phyloP scores from a whole-genome alignment of 2,113 vertebrate genomes.

The Spea multiplicata region DNA sequence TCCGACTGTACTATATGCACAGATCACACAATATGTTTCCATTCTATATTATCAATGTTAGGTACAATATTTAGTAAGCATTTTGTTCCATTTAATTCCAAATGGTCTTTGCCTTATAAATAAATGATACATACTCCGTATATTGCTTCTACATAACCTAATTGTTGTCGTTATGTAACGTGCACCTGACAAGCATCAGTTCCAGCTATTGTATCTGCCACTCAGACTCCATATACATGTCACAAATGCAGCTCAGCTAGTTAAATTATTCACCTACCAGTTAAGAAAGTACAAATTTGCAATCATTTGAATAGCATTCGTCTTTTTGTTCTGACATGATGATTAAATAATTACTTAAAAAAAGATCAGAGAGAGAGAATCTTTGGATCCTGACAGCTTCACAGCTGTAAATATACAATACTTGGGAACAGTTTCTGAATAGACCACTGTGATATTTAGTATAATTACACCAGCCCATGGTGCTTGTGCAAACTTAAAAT shows the following conservation, averaged over 20 bases:
- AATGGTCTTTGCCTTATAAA: no score
- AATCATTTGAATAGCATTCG: constrained; percentile 9
- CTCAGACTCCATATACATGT: background rate
- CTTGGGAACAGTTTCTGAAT: background rate
- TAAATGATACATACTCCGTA: no score
- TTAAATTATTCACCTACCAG: constrained; percentile 3
- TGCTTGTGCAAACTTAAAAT: no score
- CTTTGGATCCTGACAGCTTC: background rate
- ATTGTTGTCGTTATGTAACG: background rate
- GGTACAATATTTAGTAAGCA: no score
- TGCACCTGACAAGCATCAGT: background rate
- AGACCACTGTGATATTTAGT: no score
- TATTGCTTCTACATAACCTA: no score
- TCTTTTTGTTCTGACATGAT: background rate
- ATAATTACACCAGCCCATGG: no score
- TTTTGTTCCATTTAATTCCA: no score
- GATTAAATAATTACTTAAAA: background rate
- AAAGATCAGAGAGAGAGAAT: background rate
- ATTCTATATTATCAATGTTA: no score
- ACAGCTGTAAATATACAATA: background rate
- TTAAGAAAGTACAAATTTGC: background rate
- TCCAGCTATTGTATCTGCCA: background rate
- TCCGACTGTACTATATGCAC: no score
- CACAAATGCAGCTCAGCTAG: background rate
- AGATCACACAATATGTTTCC: no score